Percentiles rank a stretch among this genome's conserved stretches.
Evolutionary conservation across 2,797 vertebrate species (phyloP).

Genomic region (Acridotheres tristis): DNA sequence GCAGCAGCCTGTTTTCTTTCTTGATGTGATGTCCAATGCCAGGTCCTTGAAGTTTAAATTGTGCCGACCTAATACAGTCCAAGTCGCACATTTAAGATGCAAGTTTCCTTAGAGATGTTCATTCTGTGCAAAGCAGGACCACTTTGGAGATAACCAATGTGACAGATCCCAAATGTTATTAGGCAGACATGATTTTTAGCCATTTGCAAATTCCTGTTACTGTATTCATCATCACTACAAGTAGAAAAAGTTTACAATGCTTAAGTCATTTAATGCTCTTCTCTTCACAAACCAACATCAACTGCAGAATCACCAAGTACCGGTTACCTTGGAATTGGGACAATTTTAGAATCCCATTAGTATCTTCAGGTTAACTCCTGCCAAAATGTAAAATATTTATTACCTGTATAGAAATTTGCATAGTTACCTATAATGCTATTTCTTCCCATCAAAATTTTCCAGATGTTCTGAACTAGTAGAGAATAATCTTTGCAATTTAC

Average conservation of each 20-base stretch:
- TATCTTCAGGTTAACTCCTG: conserved; percentile 36
- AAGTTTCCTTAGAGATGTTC: conserved; percentile 55
- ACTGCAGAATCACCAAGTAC: conserved; percentile 27
- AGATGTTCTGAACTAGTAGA: conserved; percentile 31
- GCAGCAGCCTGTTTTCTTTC: conserved; percentile 57
- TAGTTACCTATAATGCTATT: conserved; percentile 65
- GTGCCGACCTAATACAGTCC: conserved; percentile 58
- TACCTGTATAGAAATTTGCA: conserved; percentile 68
- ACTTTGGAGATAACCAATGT: conserved; percentile 63
- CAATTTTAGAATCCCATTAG: conserved; percentile 39
- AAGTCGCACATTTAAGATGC: conserved; percentile 52
- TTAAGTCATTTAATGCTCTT: conserved; percentile 12
- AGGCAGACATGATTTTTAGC: conserved; percentile 54
- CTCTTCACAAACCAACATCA: conserved; percentile 22
- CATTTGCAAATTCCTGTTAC: conserved; percentile 36
- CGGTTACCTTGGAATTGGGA: conserved; percentile 26
- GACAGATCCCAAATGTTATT: conserved; percentile 40
- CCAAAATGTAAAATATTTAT: conserved; percentile 46
- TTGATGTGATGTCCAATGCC: conserved; percentile 59
- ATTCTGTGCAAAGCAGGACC: conserved; percentile 48
- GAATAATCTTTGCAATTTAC: neutral
- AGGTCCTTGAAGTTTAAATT: conserved; percentile 59
- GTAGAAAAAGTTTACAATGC: conserved; percentile 1
- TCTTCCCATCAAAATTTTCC: conserved; percentile 13
- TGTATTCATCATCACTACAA: conserved; percentile 27